Conservation (phyloP, 2,113 vertebrate species). For the Perccottus glenii region DNA sequence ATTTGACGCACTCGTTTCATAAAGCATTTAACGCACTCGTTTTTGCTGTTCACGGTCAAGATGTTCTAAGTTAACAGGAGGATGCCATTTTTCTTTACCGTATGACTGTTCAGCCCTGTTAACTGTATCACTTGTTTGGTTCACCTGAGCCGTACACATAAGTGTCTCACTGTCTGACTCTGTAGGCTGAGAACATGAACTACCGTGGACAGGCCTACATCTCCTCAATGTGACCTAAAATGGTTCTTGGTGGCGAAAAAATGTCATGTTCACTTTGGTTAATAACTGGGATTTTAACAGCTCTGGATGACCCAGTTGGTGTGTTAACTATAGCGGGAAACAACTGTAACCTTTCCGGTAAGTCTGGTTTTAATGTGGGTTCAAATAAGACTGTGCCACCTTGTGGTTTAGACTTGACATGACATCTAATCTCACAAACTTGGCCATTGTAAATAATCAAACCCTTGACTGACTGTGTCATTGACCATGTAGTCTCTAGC, state of each 20-base stretch:
- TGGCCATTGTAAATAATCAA: slow-evolving; percentile 1
- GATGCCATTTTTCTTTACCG: neutral
- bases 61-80: neutral
- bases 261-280: slow-evolving; percentile 25
- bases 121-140: neutral
- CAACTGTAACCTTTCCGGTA: slow-evolving; percentile 25
- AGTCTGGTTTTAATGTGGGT: neutral
- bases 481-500: neutral
- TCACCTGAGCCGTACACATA: neutral
- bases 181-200: neutral
- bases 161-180: neutral
- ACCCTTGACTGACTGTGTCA: slow-evolving; percentile 4
- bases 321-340: slow-evolving; percentile 25
- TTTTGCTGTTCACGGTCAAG: neutral
- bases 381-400: slow-evolving; percentile 31
- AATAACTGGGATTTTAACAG: slow-evolving; percentile 4
- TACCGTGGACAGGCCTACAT: neutral
- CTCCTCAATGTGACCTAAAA: slow-evolving; percentile 6
- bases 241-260: slow-evolving; percentile 9
- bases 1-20: neutral
- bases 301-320: slow-evolving; percentile 5
- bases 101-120: too few relatives aligned
- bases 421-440: slow-evolving; percentile 10
- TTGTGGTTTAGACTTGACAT: slow-evolving; percentile 1
- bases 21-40: too few relatives aligned